phyloP scores from a whole-genome alignment of 2,113 vertebrate species.

The Aphyosemion australe region DNA sequence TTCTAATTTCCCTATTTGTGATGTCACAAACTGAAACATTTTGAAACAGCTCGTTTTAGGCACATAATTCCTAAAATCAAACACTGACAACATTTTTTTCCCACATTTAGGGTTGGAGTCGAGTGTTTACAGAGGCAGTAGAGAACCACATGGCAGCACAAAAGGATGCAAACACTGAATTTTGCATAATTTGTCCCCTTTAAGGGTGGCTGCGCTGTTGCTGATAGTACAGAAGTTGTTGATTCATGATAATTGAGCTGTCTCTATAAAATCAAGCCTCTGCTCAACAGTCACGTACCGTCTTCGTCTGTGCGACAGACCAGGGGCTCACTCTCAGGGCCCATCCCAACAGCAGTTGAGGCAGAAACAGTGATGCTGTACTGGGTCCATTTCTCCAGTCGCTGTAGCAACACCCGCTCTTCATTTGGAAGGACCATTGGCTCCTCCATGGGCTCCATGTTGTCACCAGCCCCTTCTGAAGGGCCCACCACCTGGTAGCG shows the following conservation, averaged over 20 bases:
- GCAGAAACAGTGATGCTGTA: slow-evolving; percentile 91
- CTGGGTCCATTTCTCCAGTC: slow-evolving; percentile 97
- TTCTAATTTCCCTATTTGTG: too few species aligned
- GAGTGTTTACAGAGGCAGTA: too few species aligned
- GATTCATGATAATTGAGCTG: not conserved
- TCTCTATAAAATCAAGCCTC: not conserved
- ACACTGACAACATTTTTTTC: too few species aligned
- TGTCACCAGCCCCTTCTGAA: slow-evolving; percentile 82
- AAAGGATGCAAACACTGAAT: too few species aligned
- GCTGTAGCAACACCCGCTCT: slow-evolving; percentile 87
- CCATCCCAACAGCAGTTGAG: slow-evolving; percentile 87
- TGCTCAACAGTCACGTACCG: slow-evolving; percentile 76
- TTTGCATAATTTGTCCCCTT: too few species aligned
- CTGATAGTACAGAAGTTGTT: too few species aligned
- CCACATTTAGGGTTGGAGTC: too few species aligned
- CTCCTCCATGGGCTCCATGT: slow-evolving; percentile 83
- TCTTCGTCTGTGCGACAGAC: slow-evolving; percentile 94
- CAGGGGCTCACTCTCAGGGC: slow-evolving; percentile 92
- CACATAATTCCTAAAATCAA: too few species aligned
- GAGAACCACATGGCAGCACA: too few species aligned
- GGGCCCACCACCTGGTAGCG: slow-evolving; percentile 87
- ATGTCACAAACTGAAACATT: too few species aligned
- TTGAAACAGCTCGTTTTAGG: too few species aligned
- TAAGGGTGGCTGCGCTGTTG: too few species aligned
- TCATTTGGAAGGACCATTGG: slow-evolving; percentile 82